Evolutionary conservation across 1,140 invertebrate genomes (phyloP).

Genomic region (Protaetia brevitarsis): DNA sequence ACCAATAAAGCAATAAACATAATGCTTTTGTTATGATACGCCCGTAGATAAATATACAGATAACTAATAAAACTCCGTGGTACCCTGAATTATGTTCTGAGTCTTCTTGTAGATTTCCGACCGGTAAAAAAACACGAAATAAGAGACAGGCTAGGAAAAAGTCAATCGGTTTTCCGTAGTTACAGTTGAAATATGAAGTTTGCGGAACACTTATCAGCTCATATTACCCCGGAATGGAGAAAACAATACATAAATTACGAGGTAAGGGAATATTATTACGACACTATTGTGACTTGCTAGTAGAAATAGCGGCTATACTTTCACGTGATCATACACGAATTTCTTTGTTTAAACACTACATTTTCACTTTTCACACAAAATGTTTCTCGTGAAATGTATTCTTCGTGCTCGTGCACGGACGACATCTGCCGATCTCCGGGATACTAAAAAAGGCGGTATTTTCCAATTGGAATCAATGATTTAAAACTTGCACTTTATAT

Average conservation of each 20-base stretch:
- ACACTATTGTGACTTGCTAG: background rate
- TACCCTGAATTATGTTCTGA: background rate
- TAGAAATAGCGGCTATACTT: slow-evolving; percentile 6
- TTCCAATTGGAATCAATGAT: slow-evolving; percentile 1
- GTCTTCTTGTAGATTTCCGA: background rate
- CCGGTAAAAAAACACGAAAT: slow-evolving; percentile 15
- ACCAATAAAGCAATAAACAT: slow-evolving; percentile 18
- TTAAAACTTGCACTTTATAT: no score
- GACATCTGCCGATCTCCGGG: background rate
- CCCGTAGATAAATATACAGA: slow-evolving; percentile 15
- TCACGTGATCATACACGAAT: background rate
- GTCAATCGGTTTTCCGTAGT: slow-evolving; percentile 13
- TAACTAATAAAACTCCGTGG: slow-evolving; percentile 16
- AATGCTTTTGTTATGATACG: slow-evolving; percentile 18
- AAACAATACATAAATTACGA: slow-evolving; percentile 99
- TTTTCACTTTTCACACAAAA: slow-evolving; percentile 1
- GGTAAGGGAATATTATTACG: slow-evolving; percentile 55
- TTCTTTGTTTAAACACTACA: background rate
- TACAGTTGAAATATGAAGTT: slow-evolving; percentile 80
- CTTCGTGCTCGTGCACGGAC: background rate
- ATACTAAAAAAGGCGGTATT: background rate
- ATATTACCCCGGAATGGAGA: slow-evolving; percentile 98
- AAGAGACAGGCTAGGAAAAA: background rate
- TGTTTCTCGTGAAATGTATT: background rate
- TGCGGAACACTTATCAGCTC: slow-evolving; percentile 90